Evolutionary conservation across 2,888 invertebrate genomes (phyloP), one percentile per base, ranked within the genome.

Genomic region (Standfussiana lucernea): DNA sequence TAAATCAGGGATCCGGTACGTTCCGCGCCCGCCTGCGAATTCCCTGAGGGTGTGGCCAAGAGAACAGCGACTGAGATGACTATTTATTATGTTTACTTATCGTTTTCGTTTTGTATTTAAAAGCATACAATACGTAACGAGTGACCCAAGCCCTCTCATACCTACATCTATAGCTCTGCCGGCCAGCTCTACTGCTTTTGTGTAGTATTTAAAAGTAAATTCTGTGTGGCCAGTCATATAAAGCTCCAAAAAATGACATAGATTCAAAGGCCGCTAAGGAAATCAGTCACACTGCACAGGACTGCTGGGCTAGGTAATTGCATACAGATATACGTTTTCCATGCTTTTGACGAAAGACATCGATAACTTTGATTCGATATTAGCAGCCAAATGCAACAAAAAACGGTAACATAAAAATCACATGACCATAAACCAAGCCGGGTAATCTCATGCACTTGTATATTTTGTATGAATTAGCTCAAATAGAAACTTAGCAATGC

Each of bases 1-100:
- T 96, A 95, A 96, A 96, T 96, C 95, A 95, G 95, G 91, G 95
- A 93, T 94, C 93, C 92, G 88, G 87, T 92, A 93, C 92, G 93
- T 90, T 93, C 91, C 90, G 90, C 89, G 92, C 86, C 86, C 90
- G 88, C 90, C 87, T 91, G 90, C 89, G 92, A 92, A 93, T 93
- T 94, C 93, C 93, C 92, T 85, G 77, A 86, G 81, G 87, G 80
- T 86, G 50, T 68, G 93, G 93, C 94, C 89, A 89, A 62, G 71
- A 87, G 81, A 88, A 59, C 6, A 35, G 91, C 91, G 91, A 73
- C 42, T 62, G 42, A 28, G n/a, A 18, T 40, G 37, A 59, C 10
- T 1, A 64, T 74, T 64, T 65, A 35, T 21, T 32, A 62, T 42
- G 3, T 61, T 75, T 24, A 24, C 8, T 24, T 62, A 62, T 13